Evolutionary conservation across 2,888 invertebrate genomes (phyloP).

Genomic region (Octodonta nipae): DNA sequence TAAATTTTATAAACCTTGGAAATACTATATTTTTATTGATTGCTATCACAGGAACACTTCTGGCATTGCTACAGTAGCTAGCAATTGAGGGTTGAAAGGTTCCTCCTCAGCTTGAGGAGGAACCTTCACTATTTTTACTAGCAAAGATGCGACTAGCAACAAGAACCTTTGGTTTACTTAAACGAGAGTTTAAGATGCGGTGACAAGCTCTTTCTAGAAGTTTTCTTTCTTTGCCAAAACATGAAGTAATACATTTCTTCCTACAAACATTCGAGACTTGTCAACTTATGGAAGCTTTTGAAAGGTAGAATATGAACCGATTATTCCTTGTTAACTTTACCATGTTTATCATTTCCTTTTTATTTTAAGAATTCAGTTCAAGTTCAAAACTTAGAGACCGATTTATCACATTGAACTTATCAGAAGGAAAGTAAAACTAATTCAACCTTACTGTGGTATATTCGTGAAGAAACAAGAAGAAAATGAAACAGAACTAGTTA

Average conservation of each 20-base stretch:
- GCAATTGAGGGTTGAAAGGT: slow-evolving; percentile 45
- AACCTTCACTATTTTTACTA: slow-evolving; percentile 16
- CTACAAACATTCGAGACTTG: no score
- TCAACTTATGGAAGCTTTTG: no score
- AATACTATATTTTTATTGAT: slow-evolving; percentile 91
- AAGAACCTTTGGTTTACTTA: not conserved
- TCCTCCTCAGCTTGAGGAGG: slow-evolving; percentile 26
- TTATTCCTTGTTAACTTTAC: no score
- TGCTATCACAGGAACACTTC: slow-evolving; percentile 92
- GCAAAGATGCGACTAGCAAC: slow-evolving; percentile 15
- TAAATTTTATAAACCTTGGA: slow-evolving; percentile 92
- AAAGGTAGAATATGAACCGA: no score
- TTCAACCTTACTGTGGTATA: slow-evolving; percentile 94
- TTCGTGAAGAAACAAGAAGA: slow-evolving; percentile 87
- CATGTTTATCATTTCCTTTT: no score
- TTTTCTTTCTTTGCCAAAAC: no score
- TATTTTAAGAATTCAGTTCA: no score
- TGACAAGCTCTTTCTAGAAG: no score
- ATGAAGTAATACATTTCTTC: no score
- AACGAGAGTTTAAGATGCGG: not conserved
- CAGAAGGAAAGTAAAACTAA: slow-evolving; percentile 82
- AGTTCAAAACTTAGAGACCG: no score
- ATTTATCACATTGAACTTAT: no score
- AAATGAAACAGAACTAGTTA: slow-evolving; percentile 74
- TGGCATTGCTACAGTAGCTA: slow-evolving; percentile 84